Base-by-base conservation (phyloP, 1,140 invertebrate species). In the Drosophila kohkoa region DNA sequence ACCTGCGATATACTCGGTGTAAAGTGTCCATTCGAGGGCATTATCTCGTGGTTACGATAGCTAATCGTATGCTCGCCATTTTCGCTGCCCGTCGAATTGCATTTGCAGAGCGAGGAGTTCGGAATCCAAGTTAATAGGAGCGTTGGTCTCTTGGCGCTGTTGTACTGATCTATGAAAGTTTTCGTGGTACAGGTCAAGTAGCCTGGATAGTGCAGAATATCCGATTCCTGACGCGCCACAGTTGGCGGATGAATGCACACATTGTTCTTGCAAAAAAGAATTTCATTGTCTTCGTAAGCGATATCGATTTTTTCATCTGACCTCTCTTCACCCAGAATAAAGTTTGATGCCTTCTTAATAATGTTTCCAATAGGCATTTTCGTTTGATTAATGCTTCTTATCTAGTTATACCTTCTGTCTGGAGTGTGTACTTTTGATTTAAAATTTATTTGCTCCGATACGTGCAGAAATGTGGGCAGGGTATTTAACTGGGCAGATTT, bases 211-310 rank as follows among this genome's bases (percentile, higher is more conserved):
- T 99, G 98, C 1, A 97, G 94, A 20, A 97, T 95, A 74, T 98
- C 96, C 32, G 95, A 95, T 77, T 97, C 96, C 79, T 96, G 95
- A 13, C 96, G 94, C 8, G 96, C 94, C 13, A 97, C 94, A 0
- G 96, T 96, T 48, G 97, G 97, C 1, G 98, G 97, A 94, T 99
- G 98, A 20, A 99, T 98, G 93, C 98, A 99, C 7, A 99, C 97
- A 93, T 99, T 99, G 91, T 99, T 99, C 92, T 97, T 96, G 92
- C 96, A 97, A 89, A 97, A 97, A 5, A 97, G 93, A 64, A 97
- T 95, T 94, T 97, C 96, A 75, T 97, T 97, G 93, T 97, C 96
- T 85, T 96, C 95, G 82, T 96, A 96, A 71, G 94, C 93, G 38
- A 93, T 93, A 43, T 93, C 93, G 81, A 94, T 94, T 82, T 94